Evolutionary conservation across 2,113 vertebrate species (phyloP).

Genomic region (Barnardius zonarius): DNA sequence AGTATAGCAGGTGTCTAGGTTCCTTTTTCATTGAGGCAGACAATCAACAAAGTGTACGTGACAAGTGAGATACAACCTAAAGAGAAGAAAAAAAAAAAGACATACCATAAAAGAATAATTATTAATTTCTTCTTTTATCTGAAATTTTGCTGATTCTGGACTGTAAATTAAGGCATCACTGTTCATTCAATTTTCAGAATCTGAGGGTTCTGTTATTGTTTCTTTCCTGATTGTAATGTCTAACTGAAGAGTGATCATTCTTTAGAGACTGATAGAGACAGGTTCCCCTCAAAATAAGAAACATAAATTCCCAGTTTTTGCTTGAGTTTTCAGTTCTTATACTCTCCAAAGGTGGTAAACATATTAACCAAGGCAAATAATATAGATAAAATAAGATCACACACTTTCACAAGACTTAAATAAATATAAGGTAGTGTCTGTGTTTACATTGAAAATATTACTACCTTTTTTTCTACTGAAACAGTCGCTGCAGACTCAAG

Average conservation of each 20-base stretch:
- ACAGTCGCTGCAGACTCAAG: not conserved
- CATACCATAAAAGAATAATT: not conserved
- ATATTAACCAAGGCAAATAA: not conserved
- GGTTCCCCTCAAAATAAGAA: not conserved
- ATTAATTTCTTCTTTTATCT: not conserved
- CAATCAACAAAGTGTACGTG: not conserved
- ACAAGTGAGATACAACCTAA: not conserved
- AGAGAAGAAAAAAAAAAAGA: not conserved
- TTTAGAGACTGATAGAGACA: not conserved
- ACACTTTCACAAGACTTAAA: not conserved
- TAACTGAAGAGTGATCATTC: not conserved
- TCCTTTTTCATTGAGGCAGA: not conserved
- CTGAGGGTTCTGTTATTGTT: not conserved
- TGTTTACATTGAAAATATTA: not conserved
- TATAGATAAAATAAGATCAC: not conserved
- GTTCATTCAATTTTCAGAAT: not conserved
- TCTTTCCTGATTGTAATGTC: not conserved
- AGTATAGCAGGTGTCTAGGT: accelerated
- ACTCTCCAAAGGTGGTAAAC: not conserved
- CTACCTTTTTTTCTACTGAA: not conserved
- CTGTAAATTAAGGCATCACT: not conserved
- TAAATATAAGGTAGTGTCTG: not conserved
- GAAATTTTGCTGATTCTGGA: not conserved
- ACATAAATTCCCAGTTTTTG: not conserved
- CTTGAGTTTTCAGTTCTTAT: not conserved